Percentiles rank a stretch among this genome's conserved stretches.
Evolutionary conservation across 2,113 vertebrate genomes (phyloP).

Genomic region (Salvelinus fontinalis): DNA sequence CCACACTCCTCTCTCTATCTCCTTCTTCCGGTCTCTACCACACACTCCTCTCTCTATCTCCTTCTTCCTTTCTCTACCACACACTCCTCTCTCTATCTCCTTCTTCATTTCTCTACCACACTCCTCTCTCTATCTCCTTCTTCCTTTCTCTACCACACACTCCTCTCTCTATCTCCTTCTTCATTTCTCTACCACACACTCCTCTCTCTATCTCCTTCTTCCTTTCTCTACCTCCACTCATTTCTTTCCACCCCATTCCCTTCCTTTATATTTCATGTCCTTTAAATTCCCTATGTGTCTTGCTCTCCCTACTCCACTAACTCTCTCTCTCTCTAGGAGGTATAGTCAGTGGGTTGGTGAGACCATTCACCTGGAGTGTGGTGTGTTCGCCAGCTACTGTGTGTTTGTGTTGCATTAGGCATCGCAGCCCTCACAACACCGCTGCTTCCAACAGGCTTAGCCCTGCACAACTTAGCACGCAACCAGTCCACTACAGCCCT

Average conservation of each 20-base stretch:
- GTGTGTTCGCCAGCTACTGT: slow-evolving; percentile 36
- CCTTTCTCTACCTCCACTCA: slow-evolving; percentile 10
- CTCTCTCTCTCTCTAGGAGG: not conserved
- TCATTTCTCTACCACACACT: not conserved
- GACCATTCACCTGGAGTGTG: slow-evolving; percentile 62
- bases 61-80: too few relatives aligned
- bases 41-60: too few relatives aligned
- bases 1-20: too few relatives aligned
- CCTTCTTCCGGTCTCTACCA: too few relatives aligned
- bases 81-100: too few relatives aligned
- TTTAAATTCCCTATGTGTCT: not conserved
- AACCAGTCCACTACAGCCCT: not conserved
- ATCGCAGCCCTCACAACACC: slow-evolving; percentile 62
- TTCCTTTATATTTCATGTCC: not conserved
- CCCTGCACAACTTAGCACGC: slow-evolving; percentile 25
- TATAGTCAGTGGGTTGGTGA: not conserved
- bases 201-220: slow-evolving; percentile 1
- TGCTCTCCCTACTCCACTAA: not conserved
- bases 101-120: too few relatives aligned
- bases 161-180: too few relatives aligned
- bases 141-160: too few relatives aligned
- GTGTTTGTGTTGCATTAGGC: slow-evolving; percentile 69
- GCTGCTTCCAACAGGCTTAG: slow-evolving; percentile 68
- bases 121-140: too few relatives aligned
- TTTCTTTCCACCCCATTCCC: slow-evolving; percentile 3